phyloP scores from a whole-genome alignment of 2,797 vertebrate genomes.

The Rhinichthys osculus region DNA sequence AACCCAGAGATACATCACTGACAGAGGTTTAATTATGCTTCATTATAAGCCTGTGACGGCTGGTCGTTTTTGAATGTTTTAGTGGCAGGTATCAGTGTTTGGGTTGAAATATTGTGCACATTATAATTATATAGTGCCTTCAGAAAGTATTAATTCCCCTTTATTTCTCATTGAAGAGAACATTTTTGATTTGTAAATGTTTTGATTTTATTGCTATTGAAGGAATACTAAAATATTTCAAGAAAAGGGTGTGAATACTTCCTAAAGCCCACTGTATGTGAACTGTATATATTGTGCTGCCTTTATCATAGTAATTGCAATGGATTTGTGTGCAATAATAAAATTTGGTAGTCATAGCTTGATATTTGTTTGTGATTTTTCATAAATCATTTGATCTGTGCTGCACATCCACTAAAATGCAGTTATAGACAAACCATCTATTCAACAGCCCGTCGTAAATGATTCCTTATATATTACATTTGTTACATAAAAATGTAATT shows the following conservation, averaged over 20 bases:
- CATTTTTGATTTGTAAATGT: neutral
- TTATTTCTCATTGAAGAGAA: neutral
- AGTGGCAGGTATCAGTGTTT: slow-evolving; percentile 66
- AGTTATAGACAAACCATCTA: neutral
- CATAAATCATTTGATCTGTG: neutral
- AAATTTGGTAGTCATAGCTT: slow-evolving; percentile 71
- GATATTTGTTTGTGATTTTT: slow-evolving; percentile 39
- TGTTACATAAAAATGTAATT: neutral
- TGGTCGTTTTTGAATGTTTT: slow-evolving; percentile 72
- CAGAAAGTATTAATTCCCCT: slow-evolving; percentile 15
- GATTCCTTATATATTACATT: neutral
- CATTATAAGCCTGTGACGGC: slow-evolving; percentile 67
- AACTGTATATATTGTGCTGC: slow-evolving; percentile 79
- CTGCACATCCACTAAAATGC: neutral
- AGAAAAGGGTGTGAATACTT: slow-evolving; percentile 4
- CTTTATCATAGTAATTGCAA: slow-evolving; percentile 76
- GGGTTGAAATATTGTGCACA: slow-evolving; percentile 72
- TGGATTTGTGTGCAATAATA: slow-evolving; percentile 83
- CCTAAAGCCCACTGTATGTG: slow-evolving; percentile 55
- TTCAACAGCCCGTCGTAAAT: neutral
- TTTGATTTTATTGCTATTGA: neutral
- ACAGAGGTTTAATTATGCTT: slow-evolving; percentile 54
- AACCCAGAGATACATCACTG: neutral
- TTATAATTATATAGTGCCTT: slow-evolving; percentile 50
- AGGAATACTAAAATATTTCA: neutral